A percentile compares a stretch with the other conserved stretches of the same genome.
phyloP scores from a whole-genome alignment of 2,113 vertebrate species.

The Sylvietta virens region DNA sequence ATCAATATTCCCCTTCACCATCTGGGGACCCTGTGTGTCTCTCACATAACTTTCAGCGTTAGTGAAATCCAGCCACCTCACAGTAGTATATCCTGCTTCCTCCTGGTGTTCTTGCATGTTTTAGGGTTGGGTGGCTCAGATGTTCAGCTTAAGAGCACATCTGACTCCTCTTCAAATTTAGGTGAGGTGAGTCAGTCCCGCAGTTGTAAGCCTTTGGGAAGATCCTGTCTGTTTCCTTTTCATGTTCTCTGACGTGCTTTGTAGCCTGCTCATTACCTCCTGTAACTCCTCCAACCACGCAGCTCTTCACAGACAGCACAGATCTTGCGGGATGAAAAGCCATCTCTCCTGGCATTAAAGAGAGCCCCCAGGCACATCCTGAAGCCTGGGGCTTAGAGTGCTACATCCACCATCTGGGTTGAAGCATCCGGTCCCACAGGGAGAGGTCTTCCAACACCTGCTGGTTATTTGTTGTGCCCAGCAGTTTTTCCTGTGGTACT shows the following conservation, averaged over 20 bases:
- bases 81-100: not conserved
- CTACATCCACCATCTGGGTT: not conserved
- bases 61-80: not conserved
- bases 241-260: not conserved
- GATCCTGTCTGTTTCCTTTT: not conserved
- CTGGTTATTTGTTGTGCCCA: not conserved
- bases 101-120: not conserved
- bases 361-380: not conserved
- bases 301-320: not conserved
- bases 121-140: not conserved
- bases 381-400: not conserved
- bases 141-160: not conserved
- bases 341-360: not conserved
- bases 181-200: not conserved
- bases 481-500: not conserved
- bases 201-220: not conserved
- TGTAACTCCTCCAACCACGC: not conserved
- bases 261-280: not conserved
- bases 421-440: not conserved
- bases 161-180: not conserved
- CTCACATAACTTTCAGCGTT: not conserved
- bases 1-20: fast-evolving
- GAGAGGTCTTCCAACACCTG: not conserved
- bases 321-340: not conserved
- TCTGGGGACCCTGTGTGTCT: not conserved